Evolutionary conservation across 2,797 vertebrate species (phyloP), one percentile per base, ranked within the genome.

Genomic region (Characodon lateralis): DNA sequence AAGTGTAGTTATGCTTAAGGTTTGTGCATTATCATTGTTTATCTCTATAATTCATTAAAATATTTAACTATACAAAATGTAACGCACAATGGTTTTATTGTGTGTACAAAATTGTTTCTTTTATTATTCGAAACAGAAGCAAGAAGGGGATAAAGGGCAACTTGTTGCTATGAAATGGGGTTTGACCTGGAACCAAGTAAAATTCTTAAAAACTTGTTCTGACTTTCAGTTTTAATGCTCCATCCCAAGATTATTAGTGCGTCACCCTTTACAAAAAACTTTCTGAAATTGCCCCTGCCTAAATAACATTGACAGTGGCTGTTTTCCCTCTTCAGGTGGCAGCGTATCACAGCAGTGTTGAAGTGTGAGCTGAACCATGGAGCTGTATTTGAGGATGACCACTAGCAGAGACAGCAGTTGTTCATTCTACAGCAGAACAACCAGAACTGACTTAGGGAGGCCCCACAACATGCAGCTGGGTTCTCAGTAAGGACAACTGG

Each of bases 361-460:
- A 85, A 80, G 83, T 86, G 80, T 89, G 92, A 92, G 87, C 91
- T 91, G 89, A 92, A 82, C 86, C 89, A 93, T 95, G 93, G 90
- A 89, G 77, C 69, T 71, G 61, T 76, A 77, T 82, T 83, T 83
- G 75, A 80, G 74, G 83, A 74, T 76, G 20, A 83, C 78, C 81
- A 90, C 86, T 93, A 92, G 86, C 84, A 74, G 6, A 89, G 58
- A 79, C 78, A 88, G 74, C 71, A 76, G 66, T 74, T 74, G 0
- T 53, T 75, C 76, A 71, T 51, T 71, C 78, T 74, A 39, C 70
- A 83, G 73, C 80, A 90, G 74, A 73, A 80, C 77, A 61, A 85
- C 84, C 74, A 91, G 74, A 84, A 78, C 66, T 18, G 79, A 85
- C 66, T 79, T 74, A 58, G 82, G 80, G 80, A 74, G 81, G 71